These are phyloP conservation scores for Mycalesis mineus DNA, from an alignment of 2,888 invertebrate genomes.

Conservation along the genomic window DNA sequence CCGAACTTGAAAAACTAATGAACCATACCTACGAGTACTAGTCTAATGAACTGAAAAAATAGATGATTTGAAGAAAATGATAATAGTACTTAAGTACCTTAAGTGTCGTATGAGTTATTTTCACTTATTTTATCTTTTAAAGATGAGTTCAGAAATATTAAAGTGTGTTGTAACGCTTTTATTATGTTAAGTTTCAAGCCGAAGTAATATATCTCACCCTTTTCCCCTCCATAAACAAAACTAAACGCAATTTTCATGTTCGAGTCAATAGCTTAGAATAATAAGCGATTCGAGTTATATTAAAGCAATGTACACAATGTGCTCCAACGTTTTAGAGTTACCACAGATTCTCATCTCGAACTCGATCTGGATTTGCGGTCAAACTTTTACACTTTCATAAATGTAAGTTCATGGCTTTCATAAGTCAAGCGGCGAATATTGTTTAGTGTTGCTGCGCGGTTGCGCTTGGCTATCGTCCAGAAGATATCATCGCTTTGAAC, in stretches of 20 bases:
- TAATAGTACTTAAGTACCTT: not conserved
- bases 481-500: slow-evolving; percentile 30
- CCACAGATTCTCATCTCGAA: slow-evolving; percentile 26
- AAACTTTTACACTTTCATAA: not conserved
- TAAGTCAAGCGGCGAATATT: slow-evolving; percentile 6
- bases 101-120: not conserved
- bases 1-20: not conserved
- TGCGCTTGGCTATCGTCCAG: slow-evolving; percentile 28
- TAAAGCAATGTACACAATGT: slow-evolving; percentile 65
- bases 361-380: slow-evolving; percentile 10
- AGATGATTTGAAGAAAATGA: not conserved
- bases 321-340: slow-evolving; percentile 37
- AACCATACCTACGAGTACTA: too few relatives aligned
- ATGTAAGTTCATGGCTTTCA: not conserved
- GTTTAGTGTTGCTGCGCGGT: slow-evolving; percentile 19
- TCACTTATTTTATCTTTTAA: not conserved
- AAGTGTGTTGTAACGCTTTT: not conserved
- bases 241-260: slow-evolving; percentile 74
- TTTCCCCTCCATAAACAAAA: slow-evolving; percentile 66
- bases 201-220: slow-evolving; percentile 35
- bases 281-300: slow-evolving; percentile 74
- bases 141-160: not conserved
- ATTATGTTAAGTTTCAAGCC: slow-evolving; percentile 2
- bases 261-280: slow-evolving; percentile 77
- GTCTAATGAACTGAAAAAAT: too few relatives aligned